Percentiles rank a stretch among this genome's conserved stretches.
These are phyloP conservation scores for Chymomyza procnemis DNA, from an alignment of 2,888 invertebrate species.

Conservation along the genomic window DNA sequence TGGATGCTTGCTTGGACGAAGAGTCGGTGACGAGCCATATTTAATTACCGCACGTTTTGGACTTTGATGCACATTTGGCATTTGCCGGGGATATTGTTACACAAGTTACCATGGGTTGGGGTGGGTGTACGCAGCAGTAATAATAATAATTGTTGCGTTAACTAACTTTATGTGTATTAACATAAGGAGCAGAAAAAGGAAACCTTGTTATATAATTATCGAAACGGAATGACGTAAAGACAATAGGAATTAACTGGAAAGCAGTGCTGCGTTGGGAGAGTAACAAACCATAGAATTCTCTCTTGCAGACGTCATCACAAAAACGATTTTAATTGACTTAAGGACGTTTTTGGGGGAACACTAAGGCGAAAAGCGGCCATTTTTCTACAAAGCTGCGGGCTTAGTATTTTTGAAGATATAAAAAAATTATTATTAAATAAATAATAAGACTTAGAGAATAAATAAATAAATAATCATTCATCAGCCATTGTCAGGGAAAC, in stretches of 20 bases:
- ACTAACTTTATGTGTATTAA: conserved; percentile 33
- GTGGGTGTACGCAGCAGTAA: conserved; percentile 39
- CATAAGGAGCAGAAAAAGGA: background rate
- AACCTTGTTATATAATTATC: background rate
- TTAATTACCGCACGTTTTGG: conserved; percentile 51
- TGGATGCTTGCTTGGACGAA: background rate
- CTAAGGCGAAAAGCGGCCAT: no score
- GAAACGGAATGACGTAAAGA: background rate
- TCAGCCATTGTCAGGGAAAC: no score
- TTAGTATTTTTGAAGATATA: no score
- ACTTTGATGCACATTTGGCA: conserved; percentile 18
- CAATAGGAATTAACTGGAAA: background rate
- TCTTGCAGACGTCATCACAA: background rate
- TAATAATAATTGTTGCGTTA: conserved; percentile 63
- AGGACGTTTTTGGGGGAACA: no score
- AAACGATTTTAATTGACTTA: no score
- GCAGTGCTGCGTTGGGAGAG: background rate
- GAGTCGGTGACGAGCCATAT: conserved; percentile 29
- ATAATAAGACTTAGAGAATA: no score
- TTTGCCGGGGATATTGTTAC: conserved; percentile 35
- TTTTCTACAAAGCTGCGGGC: no score
- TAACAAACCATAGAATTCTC: background rate
- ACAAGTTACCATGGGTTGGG: conserved; percentile 51
- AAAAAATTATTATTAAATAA: no score
- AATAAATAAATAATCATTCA: no score